Conservation (phyloP, 2,797 vertebrate species). For the Spinus pinus region DNA sequence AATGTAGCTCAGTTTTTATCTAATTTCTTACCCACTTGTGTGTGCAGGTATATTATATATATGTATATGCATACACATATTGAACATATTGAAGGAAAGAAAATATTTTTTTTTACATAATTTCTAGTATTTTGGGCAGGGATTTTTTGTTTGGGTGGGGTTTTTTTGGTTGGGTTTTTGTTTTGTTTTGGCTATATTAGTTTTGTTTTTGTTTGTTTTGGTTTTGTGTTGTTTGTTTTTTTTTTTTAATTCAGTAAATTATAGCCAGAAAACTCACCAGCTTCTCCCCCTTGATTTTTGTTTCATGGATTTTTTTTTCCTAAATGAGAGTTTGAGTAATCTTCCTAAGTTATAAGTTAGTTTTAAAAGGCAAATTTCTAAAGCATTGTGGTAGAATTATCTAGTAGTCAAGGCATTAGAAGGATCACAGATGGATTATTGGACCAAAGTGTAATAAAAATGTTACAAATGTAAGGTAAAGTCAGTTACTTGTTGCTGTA, state of each 20-base stretch:
- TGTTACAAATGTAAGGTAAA: conserved; percentile 14
- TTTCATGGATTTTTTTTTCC: not conserved
- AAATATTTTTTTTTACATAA: not conserved
- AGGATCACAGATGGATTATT: conserved; percentile 17
- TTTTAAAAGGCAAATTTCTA: not conserved
- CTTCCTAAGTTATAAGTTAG: not conserved
- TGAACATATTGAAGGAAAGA: not conserved
- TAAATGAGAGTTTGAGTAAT: not conserved
- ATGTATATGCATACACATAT: not conserved
- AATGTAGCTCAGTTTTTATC: not conserved
- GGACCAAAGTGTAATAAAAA: conserved; percentile 26
- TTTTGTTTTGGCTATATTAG: not conserved
- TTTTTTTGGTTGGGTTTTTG: too few relatives aligned
- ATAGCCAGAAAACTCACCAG: not conserved
- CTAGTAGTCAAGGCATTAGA: not conserved
- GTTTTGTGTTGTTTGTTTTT: not conserved
- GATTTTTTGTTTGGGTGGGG: not conserved
- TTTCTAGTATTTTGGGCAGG: not conserved
- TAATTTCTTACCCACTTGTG: not conserved
- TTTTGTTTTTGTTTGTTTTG: not conserved
- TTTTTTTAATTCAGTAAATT: not conserved
- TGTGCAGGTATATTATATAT: not conserved
- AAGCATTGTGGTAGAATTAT: not conserved
- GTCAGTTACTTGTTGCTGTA: conserved; percentile 10
- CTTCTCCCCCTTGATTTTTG: not conserved